Base-by-base conservation (phyloP, 2,888 invertebrate genomes). In the Sesamia inferens region DNA sequence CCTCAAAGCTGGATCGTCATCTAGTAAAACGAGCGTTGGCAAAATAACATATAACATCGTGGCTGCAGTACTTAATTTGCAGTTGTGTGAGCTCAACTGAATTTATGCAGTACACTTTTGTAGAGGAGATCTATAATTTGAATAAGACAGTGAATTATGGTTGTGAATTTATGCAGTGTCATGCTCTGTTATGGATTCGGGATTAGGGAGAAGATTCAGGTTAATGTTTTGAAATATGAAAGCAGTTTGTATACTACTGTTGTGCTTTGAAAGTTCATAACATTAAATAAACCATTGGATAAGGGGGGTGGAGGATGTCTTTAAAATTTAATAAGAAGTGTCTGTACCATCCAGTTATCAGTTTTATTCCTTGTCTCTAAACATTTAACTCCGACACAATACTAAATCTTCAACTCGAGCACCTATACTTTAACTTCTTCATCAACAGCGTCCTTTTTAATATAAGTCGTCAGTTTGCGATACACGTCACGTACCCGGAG, bases 401-500 rank as follows among this genome's bases (percentile, higher is more conserved):
- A 68, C 19, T 61, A 51, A 57, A 67, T 48, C 63, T 79, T 66
- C 22, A 69, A 83, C 59, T 71, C 70, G 68, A 77, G 75, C 74
- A 74, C 42, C 67, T 73, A 76, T 76, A 76, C 85, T 59, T 61
- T 14, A 82, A 79, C 42, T 75, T 72, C 69, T 79, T 78, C 83
- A 88, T 88, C 88, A 90, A 88, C 89, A 87, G 84, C 81, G 81
- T 86, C 82, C 83, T 87, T 85, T 89, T 83, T 87, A 83, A 89
- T 88, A 89, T 86, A 91, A 88, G 86, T 83, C 80, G 75, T 76
- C 54, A 78, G 81, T 87, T 92, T 89, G 82, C 74, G 71, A 91
- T 87, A 90, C 91, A 88, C 87, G 90, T 92, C 92, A 92, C 92
- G 92, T 92, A 86, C 74, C 55, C 57, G 68, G 71, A 68, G 84